Evolutionary conservation across 2,113 vertebrate species (phyloP).

Genomic region (Eira barbara): DNA sequence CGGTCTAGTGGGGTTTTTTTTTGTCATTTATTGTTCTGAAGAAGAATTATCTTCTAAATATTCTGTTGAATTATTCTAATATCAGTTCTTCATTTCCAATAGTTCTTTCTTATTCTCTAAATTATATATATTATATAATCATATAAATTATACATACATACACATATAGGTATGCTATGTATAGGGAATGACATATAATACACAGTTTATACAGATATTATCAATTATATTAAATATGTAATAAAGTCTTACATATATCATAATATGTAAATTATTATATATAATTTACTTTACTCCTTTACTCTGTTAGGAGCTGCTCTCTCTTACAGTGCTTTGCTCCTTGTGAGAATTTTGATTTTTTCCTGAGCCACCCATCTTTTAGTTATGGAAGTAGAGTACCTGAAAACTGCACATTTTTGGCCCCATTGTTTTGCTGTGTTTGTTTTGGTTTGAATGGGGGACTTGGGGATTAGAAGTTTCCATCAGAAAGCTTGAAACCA

Average conservation of each 20-base stretch:
- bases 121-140: background rate
- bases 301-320: no score
- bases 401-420: background rate
- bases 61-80: background rate
- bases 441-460: background rate
- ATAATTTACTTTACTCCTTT: background rate
- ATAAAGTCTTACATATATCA: background rate
- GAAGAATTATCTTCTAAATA: background rate
- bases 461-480: background rate
- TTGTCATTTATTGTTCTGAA: background rate
- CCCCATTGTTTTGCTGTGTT: background rate
- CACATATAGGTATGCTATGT: background rate
- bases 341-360: background rate
- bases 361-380: background rate
- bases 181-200: background rate
- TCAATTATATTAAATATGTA: background rate
- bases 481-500: background rate
- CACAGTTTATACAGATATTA: background rate
- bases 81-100: background rate
- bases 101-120: background rate
- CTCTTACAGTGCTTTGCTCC: background rate
- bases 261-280: background rate
- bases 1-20: background rate
- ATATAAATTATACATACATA: background rate
- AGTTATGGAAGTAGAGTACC: background rate